Evolutionary conservation across 2,888 invertebrate genomes (phyloP).

Genomic region (Leptopilina myrica): DNA sequence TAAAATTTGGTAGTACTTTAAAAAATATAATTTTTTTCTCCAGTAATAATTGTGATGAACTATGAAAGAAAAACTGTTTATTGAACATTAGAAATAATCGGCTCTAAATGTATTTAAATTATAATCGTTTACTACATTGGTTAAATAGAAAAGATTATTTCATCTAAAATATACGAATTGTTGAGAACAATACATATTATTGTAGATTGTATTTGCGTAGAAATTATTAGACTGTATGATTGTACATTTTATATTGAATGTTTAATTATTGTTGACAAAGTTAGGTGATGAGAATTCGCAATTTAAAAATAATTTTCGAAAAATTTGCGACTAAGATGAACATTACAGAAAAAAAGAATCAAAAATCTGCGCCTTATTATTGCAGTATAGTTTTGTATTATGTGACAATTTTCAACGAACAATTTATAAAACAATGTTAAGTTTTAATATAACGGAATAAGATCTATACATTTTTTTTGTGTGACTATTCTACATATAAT

Average conservation of each 20-base stretch:
- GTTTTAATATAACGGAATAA: neutral
- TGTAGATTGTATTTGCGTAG: conserved; percentile 9
- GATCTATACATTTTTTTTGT: neutral
- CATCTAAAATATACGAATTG: conserved; percentile 17
- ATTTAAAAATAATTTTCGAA: neutral
- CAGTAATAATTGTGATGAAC: no score
- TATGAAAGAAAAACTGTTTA: no score
- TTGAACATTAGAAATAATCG: neutral
- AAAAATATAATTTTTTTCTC: no score
- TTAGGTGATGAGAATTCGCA: neutral
- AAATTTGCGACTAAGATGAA: neutral
- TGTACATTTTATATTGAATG: conserved; percentile 35
- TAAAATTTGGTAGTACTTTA: no score
- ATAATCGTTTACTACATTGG: neutral
- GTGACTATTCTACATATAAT: neutral
- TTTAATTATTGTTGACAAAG: conserved; percentile 21
- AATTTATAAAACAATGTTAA: conserved; percentile 18
- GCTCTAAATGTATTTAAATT: neutral
- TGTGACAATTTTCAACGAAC: neutral
- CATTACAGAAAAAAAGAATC: no score
- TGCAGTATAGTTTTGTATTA: no score
- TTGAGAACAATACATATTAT: conserved; percentile 11
- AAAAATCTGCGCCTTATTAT: neutral
- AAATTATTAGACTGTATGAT: conserved; percentile 17
- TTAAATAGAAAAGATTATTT: conserved; percentile 6